A percentile compares a stretch with the other conserved stretches of the same genome.
phyloP scores from a whole-genome alignment of 37 sponge, comb jelly and placozoan species.

The Diacarnus erythraeanus region DNA sequence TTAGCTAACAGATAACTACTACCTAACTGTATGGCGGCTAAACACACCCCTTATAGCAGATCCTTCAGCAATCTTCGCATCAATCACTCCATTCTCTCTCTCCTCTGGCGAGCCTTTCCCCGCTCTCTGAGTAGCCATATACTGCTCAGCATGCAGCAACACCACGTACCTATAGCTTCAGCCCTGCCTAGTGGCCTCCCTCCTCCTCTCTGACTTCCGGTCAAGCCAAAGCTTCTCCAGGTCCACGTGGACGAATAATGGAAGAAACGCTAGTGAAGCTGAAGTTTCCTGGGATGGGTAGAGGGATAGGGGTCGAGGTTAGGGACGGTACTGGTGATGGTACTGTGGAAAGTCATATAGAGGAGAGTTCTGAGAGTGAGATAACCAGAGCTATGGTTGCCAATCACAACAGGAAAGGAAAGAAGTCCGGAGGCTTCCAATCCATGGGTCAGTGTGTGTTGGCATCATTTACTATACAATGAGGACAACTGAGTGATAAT shows the following conservation, averaged over 20 bases:
- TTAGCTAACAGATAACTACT: not conserved
- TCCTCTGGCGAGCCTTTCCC: not conserved
- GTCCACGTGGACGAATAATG: no score
- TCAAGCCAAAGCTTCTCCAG: not conserved
- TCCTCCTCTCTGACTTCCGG: not conserved
- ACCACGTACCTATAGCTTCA: not conserved
- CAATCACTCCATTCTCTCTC: not conserved
- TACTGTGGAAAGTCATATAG: not conserved
- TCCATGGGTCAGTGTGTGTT: constrained; percentile 75
- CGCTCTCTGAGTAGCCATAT: not conserved
- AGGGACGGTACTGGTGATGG: no score
- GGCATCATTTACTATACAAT: no score
- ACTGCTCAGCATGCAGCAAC: not conserved
- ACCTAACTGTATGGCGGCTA: no score
- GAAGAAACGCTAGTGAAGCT: no score
- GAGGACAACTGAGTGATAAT: no score
- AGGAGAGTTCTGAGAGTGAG: constrained; percentile 4
- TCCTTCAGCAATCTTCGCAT: not conserved
- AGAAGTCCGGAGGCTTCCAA: constrained; percentile 85
- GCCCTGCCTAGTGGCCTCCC: not conserved
- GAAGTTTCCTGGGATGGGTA: no score
- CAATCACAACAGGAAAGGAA: constrained; percentile 75
- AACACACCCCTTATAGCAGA: not conserved
- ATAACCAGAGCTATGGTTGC: constrained; percentile 35
- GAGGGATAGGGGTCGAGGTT: no score